Conservation (phyloP, 2,888 invertebrate species). For the Papilio demoleus region DNA sequence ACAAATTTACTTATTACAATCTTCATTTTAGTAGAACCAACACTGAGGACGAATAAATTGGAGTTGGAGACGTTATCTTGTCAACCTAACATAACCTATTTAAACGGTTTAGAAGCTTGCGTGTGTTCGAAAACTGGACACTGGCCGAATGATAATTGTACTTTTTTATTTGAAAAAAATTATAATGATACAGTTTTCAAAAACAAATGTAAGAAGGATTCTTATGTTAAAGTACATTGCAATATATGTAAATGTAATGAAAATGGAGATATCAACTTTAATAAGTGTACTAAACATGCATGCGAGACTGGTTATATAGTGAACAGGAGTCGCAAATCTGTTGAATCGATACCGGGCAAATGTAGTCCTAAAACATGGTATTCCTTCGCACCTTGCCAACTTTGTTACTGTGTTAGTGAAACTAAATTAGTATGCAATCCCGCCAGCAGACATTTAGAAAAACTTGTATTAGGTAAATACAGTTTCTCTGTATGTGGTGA, state of each 20-base stretch:
- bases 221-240: conserved; percentile 59
- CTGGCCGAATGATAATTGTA: conserved; percentile 63
- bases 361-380: conserved; percentile 67
- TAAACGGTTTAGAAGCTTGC: conserved; percentile 54
- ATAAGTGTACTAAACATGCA: conserved; percentile 62
- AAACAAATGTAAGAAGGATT: conserved; percentile 55
- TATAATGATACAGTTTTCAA: conserved; percentile 31
- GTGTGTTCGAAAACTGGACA: conserved; percentile 58
- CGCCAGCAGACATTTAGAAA: conserved; percentile 47
- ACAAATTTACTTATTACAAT: too few relatives aligned
- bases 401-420: conserved; percentile 64
- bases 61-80: conserved; percentile 46
- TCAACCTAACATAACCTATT: conserved; percentile 56
- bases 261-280: conserved; percentile 54
- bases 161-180: conserved; percentile 29
- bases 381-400: conserved; percentile 65
- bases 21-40: conserved; percentile 26
- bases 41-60: neutral
- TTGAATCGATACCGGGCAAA: conserved; percentile 49
- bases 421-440: conserved; percentile 67
- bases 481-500: conserved; percentile 61
- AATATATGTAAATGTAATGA: conserved; percentile 65
- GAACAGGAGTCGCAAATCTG: conserved; percentile 42
- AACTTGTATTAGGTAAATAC: conserved; percentile 56
- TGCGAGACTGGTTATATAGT: conserved; percentile 49